phyloP scores from a whole-genome alignment of 2,888 invertebrate species.

The Pollenia angustigena region DNA sequence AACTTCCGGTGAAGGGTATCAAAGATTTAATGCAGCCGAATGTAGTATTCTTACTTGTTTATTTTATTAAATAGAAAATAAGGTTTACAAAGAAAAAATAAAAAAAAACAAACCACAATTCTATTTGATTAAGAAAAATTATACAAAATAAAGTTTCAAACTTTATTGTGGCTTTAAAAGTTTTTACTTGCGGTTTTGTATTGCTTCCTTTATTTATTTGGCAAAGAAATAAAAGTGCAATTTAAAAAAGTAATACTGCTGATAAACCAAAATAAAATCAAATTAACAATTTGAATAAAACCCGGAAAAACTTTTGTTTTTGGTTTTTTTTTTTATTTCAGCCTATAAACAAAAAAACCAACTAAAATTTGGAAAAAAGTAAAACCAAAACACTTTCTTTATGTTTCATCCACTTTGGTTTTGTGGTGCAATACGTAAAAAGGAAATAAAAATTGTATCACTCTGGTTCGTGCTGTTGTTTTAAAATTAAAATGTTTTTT shows the following conservation, averaged over 20 bases:
- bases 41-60: not conserved
- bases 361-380: constrained; percentile 36
- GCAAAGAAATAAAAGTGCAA: constrained; percentile 63
- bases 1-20: not conserved
- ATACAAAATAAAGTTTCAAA: constrained; percentile 48
- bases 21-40: too few species aligned
- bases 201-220: constrained; percentile 39
- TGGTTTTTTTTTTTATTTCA: constrained; percentile 12
- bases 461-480: constrained; percentile 26
- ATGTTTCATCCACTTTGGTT: constrained; percentile 55
- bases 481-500: constrained; percentile 46
- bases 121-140: constrained; percentile 55
- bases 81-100: not conserved
- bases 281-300: constrained; percentile 70
- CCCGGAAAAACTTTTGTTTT: constrained; percentile 32
- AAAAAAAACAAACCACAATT: constrained; percentile 15
- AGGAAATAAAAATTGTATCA: constrained; percentile 49
- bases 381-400: constrained; percentile 64
- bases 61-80: constrained; percentile 2
- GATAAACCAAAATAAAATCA: constrained; percentile 67
- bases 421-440: constrained; percentile 58
- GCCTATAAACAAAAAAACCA: constrained; percentile 32
- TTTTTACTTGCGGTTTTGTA: constrained; percentile 43
- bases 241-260: constrained; percentile 58
- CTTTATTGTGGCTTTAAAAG: constrained; percentile 58